phyloP scores from a whole-genome alignment of 2,888 invertebrate species.

The Baccha elongata region DNA sequence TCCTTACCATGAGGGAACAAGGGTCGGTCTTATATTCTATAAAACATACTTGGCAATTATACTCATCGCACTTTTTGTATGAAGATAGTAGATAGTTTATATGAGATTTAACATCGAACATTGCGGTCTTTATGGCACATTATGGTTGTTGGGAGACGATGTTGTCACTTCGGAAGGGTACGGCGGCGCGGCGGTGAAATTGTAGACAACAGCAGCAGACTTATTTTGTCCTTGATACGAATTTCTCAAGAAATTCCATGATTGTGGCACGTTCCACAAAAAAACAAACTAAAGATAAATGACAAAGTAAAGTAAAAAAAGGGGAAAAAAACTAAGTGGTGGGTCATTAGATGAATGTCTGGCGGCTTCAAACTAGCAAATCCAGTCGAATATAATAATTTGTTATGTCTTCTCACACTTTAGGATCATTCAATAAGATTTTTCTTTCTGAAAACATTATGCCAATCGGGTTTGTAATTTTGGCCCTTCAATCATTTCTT shows the following conservation, averaged over 20 bases:
- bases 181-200: slow-evolving; percentile 34
- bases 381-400: too few species aligned
- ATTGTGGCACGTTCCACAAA: slow-evolving; percentile 25
- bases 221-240: slow-evolving; percentile 52
- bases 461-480: too few species aligned
- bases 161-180: slow-evolving; percentile 31
- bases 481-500: too few species aligned
- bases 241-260: slow-evolving; percentile 47
- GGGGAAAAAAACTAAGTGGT: not conserved
- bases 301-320: too few species aligned
- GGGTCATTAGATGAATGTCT: too few species aligned
- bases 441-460: too few species aligned
- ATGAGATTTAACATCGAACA: slow-evolving; percentile 12
- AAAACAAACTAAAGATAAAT: not conserved
- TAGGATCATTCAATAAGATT: too few species aligned
- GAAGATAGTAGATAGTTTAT: slow-evolving; percentile 24
- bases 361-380: too few species aligned
- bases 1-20: slow-evolving; percentile 38
- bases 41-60: slow-evolving; percentile 27
- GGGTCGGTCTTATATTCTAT: slow-evolving; percentile 5
- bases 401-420: too few species aligned
- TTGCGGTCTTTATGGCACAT: not conserved
- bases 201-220: slow-evolving; percentile 20
- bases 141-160: not conserved
- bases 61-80: slow-evolving; percentile 13